Evolutionary conservation across 2,113 vertebrate species (phyloP).

Genomic region (Mustelus asterias): DNA sequence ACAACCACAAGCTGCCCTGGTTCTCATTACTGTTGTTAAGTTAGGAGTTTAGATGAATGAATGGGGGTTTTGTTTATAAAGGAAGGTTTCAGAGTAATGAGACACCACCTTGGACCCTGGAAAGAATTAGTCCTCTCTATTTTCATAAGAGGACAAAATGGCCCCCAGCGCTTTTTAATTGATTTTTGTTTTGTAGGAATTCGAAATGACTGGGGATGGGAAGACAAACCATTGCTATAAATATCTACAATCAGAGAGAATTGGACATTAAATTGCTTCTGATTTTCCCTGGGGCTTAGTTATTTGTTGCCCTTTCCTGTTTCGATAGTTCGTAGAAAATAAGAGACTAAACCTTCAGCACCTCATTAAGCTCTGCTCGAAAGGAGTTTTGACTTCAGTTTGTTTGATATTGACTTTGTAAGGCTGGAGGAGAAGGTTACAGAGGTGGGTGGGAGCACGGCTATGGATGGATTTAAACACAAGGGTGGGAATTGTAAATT

Average conservation of each 20-base stretch:
- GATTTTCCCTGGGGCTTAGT: conserved; percentile 14
- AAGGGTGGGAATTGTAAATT: background rate
- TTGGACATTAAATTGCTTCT: background rate
- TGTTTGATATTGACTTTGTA: background rate
- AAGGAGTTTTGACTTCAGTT: background rate
- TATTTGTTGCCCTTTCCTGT: conserved; percentile 11
- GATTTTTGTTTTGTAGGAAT: conserved; percentile 20
- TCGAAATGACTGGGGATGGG: background rate
- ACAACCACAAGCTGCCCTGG: background rate
- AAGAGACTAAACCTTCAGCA: background rate
- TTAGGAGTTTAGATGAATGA: conserved; percentile 31
- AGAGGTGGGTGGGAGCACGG: background rate
- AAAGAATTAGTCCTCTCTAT: background rate
- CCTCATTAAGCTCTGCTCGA: background rate
- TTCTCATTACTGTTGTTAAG: conserved; percentile 17
- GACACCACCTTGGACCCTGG: conserved; percentile 11
- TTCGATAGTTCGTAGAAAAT: conserved; percentile 9
- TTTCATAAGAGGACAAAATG: background rate
- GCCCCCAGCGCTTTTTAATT: background rate
- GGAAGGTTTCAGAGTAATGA: background rate
- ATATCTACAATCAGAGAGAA: background rate
- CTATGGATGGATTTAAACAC: background rate
- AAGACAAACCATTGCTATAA: conserved; percentile 11
- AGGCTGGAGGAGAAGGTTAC: background rate
- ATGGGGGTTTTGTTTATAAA: conserved; percentile 28